Evolutionary conservation across 2,888 invertebrate species (phyloP).

Genomic region (Caenorhabditis sp.): DNA sequence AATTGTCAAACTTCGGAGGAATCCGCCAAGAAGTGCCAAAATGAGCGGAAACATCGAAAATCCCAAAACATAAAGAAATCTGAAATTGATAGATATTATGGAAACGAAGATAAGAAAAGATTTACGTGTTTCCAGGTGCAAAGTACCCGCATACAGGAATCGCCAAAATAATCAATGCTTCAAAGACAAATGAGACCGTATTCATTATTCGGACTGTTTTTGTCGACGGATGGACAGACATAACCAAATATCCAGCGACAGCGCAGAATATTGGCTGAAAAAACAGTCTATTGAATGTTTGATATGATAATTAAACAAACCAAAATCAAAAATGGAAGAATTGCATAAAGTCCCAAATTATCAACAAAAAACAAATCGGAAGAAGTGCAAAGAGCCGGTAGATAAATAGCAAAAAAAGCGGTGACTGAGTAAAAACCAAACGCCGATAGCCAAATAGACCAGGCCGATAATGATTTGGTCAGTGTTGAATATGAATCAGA

Average conservation of each 20-base stretch:
- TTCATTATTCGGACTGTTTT: conserved; percentile 57
- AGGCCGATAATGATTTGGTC: conserved; percentile 57
- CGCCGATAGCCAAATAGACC: conserved; percentile 56
- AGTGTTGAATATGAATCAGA: conserved; percentile 34
- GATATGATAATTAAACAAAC: conserved; percentile 14
- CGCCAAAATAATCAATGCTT: conserved; percentile 44
- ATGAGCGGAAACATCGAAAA: conserved; percentile 55
- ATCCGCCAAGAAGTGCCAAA: conserved; percentile 51
- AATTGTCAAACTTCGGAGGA: conserved; percentile 54
- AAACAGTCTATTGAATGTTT: conserved; percentile 1
- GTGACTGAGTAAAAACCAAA: conserved; percentile 57
- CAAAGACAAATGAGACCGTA: conserved; percentile 44
- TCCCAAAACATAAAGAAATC: conserved; percentile 33
- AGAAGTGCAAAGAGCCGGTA: conserved; percentile 52
- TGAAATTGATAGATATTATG: conserved; percentile 12
- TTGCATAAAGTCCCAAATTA: conserved; percentile 35
- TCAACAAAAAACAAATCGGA: conserved; percentile 49
- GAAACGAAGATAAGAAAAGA: not conserved
- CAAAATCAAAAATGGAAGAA: conserved; percentile 40
- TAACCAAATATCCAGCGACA: conserved; percentile 22
- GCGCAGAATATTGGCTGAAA: conserved; percentile 43
- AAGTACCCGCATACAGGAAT: conserved; percentile 30
- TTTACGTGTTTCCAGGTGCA: conserved; percentile 24
- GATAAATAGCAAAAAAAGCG: conserved; percentile 52
- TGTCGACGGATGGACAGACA: conserved; percentile 31